Evolutionary conservation across 1,140 invertebrate species (phyloP).

Genomic region (Cyclargus thomasi): DNA sequence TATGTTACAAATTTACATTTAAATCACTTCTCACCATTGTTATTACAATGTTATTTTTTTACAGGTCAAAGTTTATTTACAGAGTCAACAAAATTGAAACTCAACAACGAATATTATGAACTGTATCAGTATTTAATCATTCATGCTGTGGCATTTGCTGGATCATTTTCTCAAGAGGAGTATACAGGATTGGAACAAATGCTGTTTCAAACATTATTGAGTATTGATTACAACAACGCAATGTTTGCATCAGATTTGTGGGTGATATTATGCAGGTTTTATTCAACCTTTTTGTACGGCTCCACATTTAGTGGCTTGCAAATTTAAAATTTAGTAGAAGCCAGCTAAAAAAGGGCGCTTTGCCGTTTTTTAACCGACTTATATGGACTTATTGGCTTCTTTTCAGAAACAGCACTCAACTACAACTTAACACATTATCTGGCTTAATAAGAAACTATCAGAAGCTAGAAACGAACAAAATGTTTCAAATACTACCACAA

Average conservation of each 20-base stretch:
- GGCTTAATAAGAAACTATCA: slow-evolving; percentile 40
- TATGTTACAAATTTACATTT: no score
- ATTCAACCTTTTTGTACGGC: no score
- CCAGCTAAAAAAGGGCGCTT: no score
- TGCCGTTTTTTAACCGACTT: no score
- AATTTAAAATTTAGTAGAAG: no score
- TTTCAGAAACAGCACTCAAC: slow-evolving; percentile 21
- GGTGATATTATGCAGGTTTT: slow-evolving; percentile 45
- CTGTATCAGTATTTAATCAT: slow-evolving; percentile 45
- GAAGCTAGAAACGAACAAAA: slow-evolving; percentile 31
- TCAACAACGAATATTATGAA: slow-evolving; percentile 22
- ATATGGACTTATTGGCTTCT: background rate
- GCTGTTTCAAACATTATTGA: slow-evolving; percentile 39
- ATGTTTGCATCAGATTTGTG: slow-evolving; percentile 50
- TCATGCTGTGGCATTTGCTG: slow-evolving; percentile 32
- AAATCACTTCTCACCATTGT: no score
- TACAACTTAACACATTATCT: slow-evolving; percentile 20
- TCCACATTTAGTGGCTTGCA: no score
- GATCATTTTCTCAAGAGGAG: slow-evolving; percentile 32
- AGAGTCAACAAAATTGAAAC: background rate
- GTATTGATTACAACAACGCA: slow-evolving; percentile 36
- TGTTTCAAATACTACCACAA: slow-evolving; percentile 44
- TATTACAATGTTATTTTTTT: background rate
- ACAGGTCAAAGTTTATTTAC: background rate
- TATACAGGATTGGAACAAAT: slow-evolving; percentile 35